phyloP scores from a whole-genome alignment of 2,797 vertebrate genomes.

The Anomalospiza imberbis region DNA sequence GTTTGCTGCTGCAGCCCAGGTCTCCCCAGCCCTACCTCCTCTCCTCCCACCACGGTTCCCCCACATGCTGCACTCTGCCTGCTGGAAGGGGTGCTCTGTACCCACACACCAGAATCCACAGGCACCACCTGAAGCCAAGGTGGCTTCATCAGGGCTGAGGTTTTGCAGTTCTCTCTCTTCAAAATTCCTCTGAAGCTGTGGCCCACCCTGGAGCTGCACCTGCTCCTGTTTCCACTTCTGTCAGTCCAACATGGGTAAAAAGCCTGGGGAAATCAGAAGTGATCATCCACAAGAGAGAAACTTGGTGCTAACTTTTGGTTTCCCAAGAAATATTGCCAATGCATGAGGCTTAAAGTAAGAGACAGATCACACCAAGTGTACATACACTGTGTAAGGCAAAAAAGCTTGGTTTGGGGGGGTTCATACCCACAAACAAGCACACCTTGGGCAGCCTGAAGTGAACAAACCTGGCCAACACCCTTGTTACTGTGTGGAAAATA shows the following conservation, averaged over 20 bases:
- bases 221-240: not conserved
- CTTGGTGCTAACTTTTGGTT: not conserved
- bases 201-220: not conserved
- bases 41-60: not conserved
- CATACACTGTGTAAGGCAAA: not conserved
- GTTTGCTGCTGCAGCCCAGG: not conserved
- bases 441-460: not conserved
- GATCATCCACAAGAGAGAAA: not conserved
- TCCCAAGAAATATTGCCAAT: not conserved
- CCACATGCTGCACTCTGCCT: accelerated
- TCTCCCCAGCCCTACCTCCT: not conserved
- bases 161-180: not conserved
- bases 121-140: not conserved
- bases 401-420: not conserved
- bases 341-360: accelerated
- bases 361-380: not conserved
- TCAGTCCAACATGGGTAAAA: accelerated
- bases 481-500: not conserved
- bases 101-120: not conserved
- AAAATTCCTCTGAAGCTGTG: not conserved
- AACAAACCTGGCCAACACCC: not conserved
- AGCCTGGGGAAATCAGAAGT: not conserved
- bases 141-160: not conserved
- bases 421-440: not conserved
- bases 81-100: not conserved